Evolutionary conservation across 1,140 invertebrate species (phyloP), one percentile per base, ranked within the genome.

Genomic region (Solenopsis invicta): DNA sequence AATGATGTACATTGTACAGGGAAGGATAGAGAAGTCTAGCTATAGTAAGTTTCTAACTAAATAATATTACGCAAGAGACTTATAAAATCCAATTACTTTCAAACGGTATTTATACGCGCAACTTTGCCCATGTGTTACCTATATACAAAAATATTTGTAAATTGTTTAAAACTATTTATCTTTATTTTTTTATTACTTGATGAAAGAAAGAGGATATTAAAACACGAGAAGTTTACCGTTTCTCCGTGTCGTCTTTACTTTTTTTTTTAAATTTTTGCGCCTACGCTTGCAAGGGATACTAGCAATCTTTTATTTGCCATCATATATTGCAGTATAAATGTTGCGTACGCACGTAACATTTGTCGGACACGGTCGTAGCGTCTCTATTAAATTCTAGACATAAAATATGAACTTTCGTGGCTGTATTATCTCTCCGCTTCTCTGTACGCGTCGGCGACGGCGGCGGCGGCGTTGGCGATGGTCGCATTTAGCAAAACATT

Each of bases 401-500:
- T 84, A 56, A 84, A 84, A 48, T 84, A 50, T 21, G 41, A 75
- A 84, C 69, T 74, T 84, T 84, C 59, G 69, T 48, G 29, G 69
- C 48, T 29, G 41, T 61, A 74, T 82, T 74, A 82, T 74, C 41
- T 74, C 52, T 74, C 52, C 18, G 37, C 5, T 74, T 16, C 45
- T 34, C 24, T 37, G n/a, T 45, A 16, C 45, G 5, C 37, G 52
- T 16, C 18, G 37, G 61, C 61, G 21, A 2, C 45, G 29, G 45
- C 2, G 48, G 50, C 72, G 34, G 37, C 74, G 5, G 5, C 41
- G 41, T 12, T 45, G 24, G 16, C 45, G 64, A 59, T 41, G 29
- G 54, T 84, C 29, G 69, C 69, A 75, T 84, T 74, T 84, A 84
- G 80, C 80, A 84, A 84, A 84, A 84, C 80, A 84, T 84, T 84